These are phyloP conservation scores for Anguilla japonica DNA, from an alignment of 2,113 vertebrate genomes.

Conservation along the genomic window DNA sequence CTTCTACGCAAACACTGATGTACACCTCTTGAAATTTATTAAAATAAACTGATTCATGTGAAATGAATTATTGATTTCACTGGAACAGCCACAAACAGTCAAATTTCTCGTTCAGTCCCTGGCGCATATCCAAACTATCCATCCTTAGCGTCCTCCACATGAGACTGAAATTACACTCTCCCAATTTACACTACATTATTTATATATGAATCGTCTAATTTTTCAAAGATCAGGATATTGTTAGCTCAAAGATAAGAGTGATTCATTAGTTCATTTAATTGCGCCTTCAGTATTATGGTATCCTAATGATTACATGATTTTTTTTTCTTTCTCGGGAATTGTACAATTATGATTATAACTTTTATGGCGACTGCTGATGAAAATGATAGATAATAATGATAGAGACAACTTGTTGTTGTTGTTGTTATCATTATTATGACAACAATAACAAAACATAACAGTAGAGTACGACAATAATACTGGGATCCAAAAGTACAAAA, in stretches of 20 bases:
- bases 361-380: no score
- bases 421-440: no score
- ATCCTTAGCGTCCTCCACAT: not conserved
- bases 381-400: no score
- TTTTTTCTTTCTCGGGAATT: no score
- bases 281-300: not conserved
- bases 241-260: not conserved
- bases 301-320: not conserved
- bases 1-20: not conserved
- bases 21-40: not conserved
- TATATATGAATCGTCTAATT: not conserved
- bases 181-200: not conserved
- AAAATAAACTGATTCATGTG: not conserved
- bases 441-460: no score
- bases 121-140: not conserved
- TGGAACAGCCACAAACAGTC: not conserved
- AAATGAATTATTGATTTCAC: not conserved
- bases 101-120: not conserved
- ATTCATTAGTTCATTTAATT: not conserved
- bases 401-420: no score
- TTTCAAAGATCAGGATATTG: constrained; percentile 10
- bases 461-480: no score
- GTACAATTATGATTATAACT: no score
- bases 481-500: not conserved
- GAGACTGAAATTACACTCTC: constrained; percentile 14